phyloP scores from a whole-genome alignment of 2,113 vertebrate genomes.

The Pycnonotus jocosus region DNA sequence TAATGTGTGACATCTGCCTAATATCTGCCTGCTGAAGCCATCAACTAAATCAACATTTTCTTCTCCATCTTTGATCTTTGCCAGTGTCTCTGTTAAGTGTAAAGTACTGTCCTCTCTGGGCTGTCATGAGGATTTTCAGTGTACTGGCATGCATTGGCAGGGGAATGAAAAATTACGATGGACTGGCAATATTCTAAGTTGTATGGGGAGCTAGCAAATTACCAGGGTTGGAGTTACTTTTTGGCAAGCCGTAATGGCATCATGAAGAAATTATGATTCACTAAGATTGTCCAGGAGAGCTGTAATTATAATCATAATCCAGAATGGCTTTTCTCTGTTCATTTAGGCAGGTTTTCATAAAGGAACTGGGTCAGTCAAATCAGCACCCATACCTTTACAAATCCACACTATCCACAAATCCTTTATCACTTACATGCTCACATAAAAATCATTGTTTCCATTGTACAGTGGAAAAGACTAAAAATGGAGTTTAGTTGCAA shows the following conservation, averaged over 20 bases:
- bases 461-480: background rate
- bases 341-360: background rate
- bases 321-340: background rate
- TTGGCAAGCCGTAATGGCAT: background rate
- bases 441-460: background rate
- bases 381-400: background rate
- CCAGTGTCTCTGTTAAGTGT: background rate
- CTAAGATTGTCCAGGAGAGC: background rate
- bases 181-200: background rate
- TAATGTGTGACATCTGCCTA: slow-evolving; percentile 25
- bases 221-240: background rate
- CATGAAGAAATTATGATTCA: background rate
- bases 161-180: background rate
- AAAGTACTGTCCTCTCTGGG: background rate
- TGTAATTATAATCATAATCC: background rate
- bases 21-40: slow-evolving; percentile 18
- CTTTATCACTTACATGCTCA: background rate
- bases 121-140: background rate
- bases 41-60: slow-evolving; percentile 34
- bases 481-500: background rate
- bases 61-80: background rate
- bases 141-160: background rate
- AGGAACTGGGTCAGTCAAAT: background rate
- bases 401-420: background rate
- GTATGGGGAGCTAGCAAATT: background rate